These are phyloP conservation scores for Oceanodroma leucorhoa DNA, from an alignment of 2,797 vertebrate genomes.

Conservation along the genomic window DNA sequence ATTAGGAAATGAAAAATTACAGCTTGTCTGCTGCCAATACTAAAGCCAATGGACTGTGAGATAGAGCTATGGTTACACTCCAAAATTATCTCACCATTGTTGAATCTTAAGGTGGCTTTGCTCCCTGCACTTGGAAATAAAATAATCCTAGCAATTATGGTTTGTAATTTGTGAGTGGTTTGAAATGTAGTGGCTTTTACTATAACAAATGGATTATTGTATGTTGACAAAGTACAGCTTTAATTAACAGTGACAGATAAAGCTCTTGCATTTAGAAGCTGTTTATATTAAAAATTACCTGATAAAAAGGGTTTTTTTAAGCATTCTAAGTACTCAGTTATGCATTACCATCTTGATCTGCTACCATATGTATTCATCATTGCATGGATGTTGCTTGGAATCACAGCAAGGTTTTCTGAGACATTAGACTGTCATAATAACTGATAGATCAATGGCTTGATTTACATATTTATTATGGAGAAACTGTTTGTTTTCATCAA, in stretches of 20 bases:
- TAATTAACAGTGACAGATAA: conserved; percentile 87
- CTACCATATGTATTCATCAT: background rate
- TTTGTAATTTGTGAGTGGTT: conserved; percentile 84
- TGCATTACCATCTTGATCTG: conserved; percentile 14
- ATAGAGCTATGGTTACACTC: conserved; percentile 60
- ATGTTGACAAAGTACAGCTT: conserved; percentile 86
- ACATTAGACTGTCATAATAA: conserved; percentile 20
- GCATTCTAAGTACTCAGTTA: background rate
- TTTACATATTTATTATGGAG: conserved; percentile 44
- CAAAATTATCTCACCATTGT: conserved; percentile 60
- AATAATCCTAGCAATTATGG: conserved; percentile 82
- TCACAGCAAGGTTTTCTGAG: conserved; percentile 2
- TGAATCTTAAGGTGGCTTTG: conserved; percentile 69
- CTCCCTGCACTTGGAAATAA: conserved; percentile 80
- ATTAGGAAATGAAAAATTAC: conserved; percentile 78
- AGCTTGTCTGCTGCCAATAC: conserved; percentile 64
- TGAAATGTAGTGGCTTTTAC: conserved; percentile 83
- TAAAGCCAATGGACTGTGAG: conserved; percentile 76
- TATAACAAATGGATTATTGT: conserved; percentile 85
- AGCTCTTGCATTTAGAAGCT: conserved; percentile 72
- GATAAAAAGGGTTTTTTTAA: conserved; percentile 66
- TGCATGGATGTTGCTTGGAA: background rate
- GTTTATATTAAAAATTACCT: conserved; percentile 76
- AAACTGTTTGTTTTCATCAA: conserved; percentile 34
- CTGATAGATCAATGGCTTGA: conserved; percentile 42